Base-by-base conservation (phyloP, 2,888 invertebrate species). In the Drosophila pullipes region DNA sequence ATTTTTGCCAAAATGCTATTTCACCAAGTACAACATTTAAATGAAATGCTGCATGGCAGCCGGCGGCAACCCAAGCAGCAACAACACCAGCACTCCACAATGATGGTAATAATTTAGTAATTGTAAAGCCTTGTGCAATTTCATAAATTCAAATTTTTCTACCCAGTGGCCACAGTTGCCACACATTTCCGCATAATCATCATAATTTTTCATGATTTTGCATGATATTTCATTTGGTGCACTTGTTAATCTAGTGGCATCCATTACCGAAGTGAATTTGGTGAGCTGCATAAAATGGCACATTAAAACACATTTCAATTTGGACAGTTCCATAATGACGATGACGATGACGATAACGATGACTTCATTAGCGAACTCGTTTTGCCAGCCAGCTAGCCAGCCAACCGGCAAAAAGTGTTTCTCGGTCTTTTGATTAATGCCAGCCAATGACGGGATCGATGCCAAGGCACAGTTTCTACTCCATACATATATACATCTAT, bases 141-240 rank as follows among this genome's bases (percentile, higher is more conserved):
- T 76, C 78, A 89, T 88, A 85, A 85, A 85, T 78, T 72, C 39
- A 49, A 25, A 53, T 72, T 68, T 69, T 72, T 61, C 57, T 64
- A 73, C 74, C 82, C 88, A 82, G 78, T 78, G 78, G 78, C 78
- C 66, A 68, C 22, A 44, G 66, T 88, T 88, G 89, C 89, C 83
- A 88, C 83, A 85, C 83, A 90, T 85, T 85, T 90, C 85, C 85
- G 90, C 76, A 76, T 85, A 85, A 85, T 85, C 85, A 85, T 90
- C 83, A 90, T 90, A 90, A 85, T 85, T 84, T 83, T 82, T 73
- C 71, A 57, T 78, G 78, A 75, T 68, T 82, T 87, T 83, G 33
- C 54, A 47, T 58, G 60, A 65, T 61, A 30, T 60, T 65, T 64
- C 35, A 41, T 71, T 76, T 69, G 53, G 62, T 62, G 83, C 66